phyloP scores from a whole-genome alignment of 2,888 invertebrate genomes.

The Ochropacha duplaris region DNA sequence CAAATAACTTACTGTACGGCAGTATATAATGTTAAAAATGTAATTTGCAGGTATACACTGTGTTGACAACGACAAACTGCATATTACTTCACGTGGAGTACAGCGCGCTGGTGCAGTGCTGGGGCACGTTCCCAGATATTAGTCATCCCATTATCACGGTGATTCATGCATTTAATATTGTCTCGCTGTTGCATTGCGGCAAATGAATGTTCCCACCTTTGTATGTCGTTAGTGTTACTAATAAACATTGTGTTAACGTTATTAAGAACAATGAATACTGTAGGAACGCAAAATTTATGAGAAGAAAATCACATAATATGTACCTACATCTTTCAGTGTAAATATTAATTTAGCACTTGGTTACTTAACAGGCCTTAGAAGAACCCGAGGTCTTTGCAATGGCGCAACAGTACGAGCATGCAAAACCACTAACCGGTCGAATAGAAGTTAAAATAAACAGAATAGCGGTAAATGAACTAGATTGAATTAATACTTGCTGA shows the following conservation, averaged over 20 bases:
- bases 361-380: slow-evolving; percentile 43
- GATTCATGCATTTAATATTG: slow-evolving; percentile 58
- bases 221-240: neutral
- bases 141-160: slow-evolving; percentile 65
- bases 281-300: too few species aligned
- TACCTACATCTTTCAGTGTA: too few species aligned
- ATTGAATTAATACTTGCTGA: slow-evolving; percentile 18
- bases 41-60: slow-evolving; percentile 70
- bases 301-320: too few species aligned
- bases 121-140: slow-evolving; percentile 77
- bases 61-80: slow-evolving; percentile 78
- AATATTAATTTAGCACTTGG: too few species aligned
- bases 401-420: slow-evolving; percentile 53
- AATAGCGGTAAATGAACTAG: slow-evolving; percentile 57
- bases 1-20: neutral
- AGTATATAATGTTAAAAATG: slow-evolving; percentile 12
- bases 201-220: neutral
- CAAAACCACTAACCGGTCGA: slow-evolving; percentile 62
- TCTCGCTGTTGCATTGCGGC: slow-evolving; percentile 6
- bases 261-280: too few species aligned
- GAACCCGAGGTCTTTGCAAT: slow-evolving; percentile 40
- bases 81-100: slow-evolving; percentile 76
- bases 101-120: slow-evolving; percentile 69
- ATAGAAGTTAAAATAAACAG: slow-evolving; percentile 65
- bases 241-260: too few species aligned